phyloP scores from a whole-genome alignment of 2,797 vertebrate species.

The Glossophaga mutica region DNA sequence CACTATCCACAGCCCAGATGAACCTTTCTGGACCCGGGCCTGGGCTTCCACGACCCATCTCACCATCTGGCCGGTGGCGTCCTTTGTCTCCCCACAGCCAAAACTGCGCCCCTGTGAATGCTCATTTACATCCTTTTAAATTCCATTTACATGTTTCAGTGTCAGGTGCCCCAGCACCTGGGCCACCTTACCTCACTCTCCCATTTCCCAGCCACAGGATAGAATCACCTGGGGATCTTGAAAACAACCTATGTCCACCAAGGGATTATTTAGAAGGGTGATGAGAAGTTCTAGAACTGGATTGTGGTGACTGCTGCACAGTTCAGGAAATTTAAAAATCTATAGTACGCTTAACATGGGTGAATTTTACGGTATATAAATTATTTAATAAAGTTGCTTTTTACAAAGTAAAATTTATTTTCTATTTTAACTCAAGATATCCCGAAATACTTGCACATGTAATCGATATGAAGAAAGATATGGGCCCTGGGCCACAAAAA shows the following conservation, averaged over 20 bases:
- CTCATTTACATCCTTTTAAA: background rate
- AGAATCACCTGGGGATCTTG: background rate
- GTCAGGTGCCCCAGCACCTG: background rate
- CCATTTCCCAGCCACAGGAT: no score
- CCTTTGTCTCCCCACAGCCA: background rate
- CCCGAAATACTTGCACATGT: background rate
- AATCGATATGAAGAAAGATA: background rate
- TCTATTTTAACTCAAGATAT: background rate
- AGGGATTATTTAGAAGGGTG: background rate
- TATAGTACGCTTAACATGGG: background rate
- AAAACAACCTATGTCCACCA: background rate
- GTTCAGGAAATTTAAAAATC: background rate
- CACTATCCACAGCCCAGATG: background rate
- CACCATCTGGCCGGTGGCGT: background rate
- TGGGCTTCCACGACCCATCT: background rate
- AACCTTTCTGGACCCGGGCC: background rate
- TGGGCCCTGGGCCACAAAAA: background rate
- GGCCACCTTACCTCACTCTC: background rate
- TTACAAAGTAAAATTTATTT: background rate
- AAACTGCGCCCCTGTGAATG: background rate
- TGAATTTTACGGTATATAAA: background rate
- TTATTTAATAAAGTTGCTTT: background rate
- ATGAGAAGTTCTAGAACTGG: background rate
- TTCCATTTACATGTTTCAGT: background rate
- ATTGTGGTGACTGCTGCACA: background rate